Evolutionary conservation across 2,888 invertebrate genomes (phyloP).

Genomic region (Leptinotarsa peninsularis): DNA sequence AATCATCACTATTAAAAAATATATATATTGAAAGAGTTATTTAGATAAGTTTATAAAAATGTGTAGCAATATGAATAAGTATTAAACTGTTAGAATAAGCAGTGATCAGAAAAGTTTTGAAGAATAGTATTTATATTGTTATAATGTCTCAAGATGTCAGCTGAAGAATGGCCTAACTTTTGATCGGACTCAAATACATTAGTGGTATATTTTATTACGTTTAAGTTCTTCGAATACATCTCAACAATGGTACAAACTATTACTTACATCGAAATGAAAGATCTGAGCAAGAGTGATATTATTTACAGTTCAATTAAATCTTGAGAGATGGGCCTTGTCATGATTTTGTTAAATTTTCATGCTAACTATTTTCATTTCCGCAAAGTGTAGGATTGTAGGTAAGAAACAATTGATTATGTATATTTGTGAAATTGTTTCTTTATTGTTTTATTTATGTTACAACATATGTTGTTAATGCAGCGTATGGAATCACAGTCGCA

Average conservation of each 20-base stretch:
- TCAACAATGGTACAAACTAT: constrained; percentile 39
- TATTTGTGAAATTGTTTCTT: neutral
- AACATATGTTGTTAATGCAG: neutral
- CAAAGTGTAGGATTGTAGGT: neutral
- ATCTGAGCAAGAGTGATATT: neutral
- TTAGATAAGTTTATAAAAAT: constrained; percentile 4
- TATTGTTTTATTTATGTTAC: neutral
- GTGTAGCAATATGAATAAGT: neutral
- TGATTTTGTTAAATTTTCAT: neutral
- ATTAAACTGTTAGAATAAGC: neutral
- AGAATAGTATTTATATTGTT: neutral
- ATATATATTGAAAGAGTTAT: neutral
- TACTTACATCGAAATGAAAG: constrained; percentile 29
- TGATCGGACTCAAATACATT: neutral
- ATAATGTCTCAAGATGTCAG: neutral
- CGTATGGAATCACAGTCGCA: no score
- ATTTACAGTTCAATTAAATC: neutral
- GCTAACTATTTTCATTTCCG: neutral
- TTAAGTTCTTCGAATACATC: constrained; percentile 17
- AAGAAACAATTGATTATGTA: neutral
- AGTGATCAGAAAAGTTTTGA: constrained; percentile 1
- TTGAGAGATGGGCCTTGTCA: neutral
- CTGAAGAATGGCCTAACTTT: neutral
- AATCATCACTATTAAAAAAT: constrained; percentile 2
- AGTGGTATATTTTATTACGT: neutral